These are phyloP conservation scores for Brachylomia viminalis DNA, from an alignment of 2,888 invertebrate genomes.

Conservation along the genomic window DNA sequence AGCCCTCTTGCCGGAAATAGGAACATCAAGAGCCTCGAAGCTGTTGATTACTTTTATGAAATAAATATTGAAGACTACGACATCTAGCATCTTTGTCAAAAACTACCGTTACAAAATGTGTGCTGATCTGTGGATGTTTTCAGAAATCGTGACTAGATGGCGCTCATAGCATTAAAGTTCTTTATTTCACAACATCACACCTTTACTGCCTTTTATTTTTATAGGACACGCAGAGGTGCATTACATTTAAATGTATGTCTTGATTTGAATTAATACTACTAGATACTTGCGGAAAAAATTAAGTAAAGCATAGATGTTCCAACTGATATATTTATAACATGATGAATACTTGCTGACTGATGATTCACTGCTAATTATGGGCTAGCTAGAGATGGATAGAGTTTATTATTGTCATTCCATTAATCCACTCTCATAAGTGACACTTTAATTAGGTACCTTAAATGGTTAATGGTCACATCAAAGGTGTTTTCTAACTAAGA, in stretches of 20 bases:
- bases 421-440: not conserved
- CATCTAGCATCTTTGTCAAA: constrained; percentile 16
- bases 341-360: no score
- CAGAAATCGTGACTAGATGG: constrained; percentile 9
- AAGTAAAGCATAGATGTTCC: no score
- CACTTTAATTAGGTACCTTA: not conserved
- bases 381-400: not conserved
- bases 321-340: not conserved
- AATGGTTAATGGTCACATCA: not conserved
- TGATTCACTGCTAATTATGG: not conserved
- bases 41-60: not conserved
- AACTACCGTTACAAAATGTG: not conserved
- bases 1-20: constrained; percentile 41
- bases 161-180: not conserved
- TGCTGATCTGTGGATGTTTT: no score
- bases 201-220: not conserved
- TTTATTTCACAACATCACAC: not conserved
- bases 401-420: not conserved
- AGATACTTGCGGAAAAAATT: not conserved
- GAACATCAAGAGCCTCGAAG: constrained; percentile 27
- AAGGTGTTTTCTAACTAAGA: not conserved
- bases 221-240: not conserved
- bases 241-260: not conserved
- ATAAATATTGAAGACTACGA: constrained; percentile 6
- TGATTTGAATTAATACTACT: not conserved